Base-by-base conservation (phyloP, 2,113 vertebrate genomes). In the Labeo rohita region DNA sequence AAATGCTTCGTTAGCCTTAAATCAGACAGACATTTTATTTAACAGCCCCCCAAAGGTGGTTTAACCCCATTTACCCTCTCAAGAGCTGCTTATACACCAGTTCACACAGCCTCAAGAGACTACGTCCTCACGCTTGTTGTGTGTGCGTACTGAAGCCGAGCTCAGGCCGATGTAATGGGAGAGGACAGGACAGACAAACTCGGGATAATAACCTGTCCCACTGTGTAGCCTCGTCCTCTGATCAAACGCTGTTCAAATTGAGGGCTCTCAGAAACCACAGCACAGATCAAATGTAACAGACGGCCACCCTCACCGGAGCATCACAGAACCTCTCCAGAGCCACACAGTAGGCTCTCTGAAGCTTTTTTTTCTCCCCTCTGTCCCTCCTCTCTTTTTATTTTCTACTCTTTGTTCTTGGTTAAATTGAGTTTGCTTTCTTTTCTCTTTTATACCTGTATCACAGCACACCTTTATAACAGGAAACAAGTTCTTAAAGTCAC, bases 201-300 rank as follows among this genome's bases (percentile, higher is more conserved):
- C 83, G 65, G 84, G 87, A 90, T 90, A 90, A 91, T 87, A 88
- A 93, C 86, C 78, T 88, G 85, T 91, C 88, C 80, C 73, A 45
- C 75, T 83, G 76, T 84, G 72, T 59, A 72, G 54, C 86, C 56
- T 80, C 28, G 68, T 75, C 47, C 88, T 87, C 83, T 80, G 90
- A 92, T 92, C 88, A 90, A 87, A 88, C 84, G 61, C 52, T n/a
- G 39, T 81, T 36, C 50, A 81, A 83, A 90, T 72, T 74, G 84
- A 76, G 79, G 78, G 34, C 70, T 74, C 54, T 73, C 73, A 87
- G 54, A 75, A 84, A 87, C 78, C 86, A 72, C 68, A 52, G 63
- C 56, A 6, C 18, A 70, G 85, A 87, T 84, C 85, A 84, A 86
- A 76, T 86, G 66, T 80, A 84, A 80, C 80, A 66, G 39, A 28